Conservation (phyloP, 2,888 invertebrate genomes). For the Octonoba sinensis region DNA sequence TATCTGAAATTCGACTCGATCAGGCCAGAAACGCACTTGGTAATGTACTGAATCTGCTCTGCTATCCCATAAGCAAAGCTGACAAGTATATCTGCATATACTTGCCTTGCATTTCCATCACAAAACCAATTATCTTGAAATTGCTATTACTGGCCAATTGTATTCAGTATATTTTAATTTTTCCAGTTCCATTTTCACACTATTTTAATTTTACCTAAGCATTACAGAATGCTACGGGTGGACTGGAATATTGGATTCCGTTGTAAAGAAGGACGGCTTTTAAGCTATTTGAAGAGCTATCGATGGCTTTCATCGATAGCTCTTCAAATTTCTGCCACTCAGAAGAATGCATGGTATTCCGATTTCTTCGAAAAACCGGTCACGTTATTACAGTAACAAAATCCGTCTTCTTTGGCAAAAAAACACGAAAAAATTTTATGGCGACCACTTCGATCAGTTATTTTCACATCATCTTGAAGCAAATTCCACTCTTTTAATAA, state of each 20-base stretch:
- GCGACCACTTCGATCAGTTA: neutral
- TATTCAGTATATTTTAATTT: constrained; percentile 68
- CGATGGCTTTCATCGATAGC: too few relatives aligned
- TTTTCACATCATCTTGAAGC: neutral
- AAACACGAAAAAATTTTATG: neutral
- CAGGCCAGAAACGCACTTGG: neutral
- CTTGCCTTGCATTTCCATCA: constrained; percentile 65
- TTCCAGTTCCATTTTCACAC: constrained; percentile 67
- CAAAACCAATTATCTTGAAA: constrained; percentile 68
- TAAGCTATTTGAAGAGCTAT: constrained; percentile 14
- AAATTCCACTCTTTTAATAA: neutral
- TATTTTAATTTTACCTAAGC: constrained; percentile 68
- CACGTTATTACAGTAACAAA: constrained; percentile 12
- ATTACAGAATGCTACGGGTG: constrained; percentile 68
- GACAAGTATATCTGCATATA: constrained; percentile 59
- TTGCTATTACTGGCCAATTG: constrained; percentile 67
- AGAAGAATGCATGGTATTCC: constrained; percentile 2
- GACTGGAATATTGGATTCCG: constrained; percentile 67
- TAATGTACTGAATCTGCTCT: constrained; percentile 11
- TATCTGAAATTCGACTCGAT: constrained; percentile 9
- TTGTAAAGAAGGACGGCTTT: constrained; percentile 54
- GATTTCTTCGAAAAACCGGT: neutral
- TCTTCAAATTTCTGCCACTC: constrained; percentile 13
- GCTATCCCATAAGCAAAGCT: constrained; percentile 3
- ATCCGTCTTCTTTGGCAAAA: neutral